phyloP scores from a whole-genome alignment of 2,888 invertebrate genomes.

The Rhopalosiphum nymphaeae region DNA sequence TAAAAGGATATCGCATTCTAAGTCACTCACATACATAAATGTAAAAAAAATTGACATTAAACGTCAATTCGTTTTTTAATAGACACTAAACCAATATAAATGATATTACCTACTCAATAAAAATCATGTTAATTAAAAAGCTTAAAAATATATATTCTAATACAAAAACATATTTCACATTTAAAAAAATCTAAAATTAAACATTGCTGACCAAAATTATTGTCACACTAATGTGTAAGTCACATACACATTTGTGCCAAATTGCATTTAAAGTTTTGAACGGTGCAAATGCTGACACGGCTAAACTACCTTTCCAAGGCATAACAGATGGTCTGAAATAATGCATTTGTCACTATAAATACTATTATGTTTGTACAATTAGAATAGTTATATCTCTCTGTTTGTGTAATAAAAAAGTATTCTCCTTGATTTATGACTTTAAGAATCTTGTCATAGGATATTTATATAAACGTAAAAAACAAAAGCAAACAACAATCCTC shows the following conservation, averaged over 20 bases:
- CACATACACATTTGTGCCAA: not conserved
- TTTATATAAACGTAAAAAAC: constrained; percentile 20
- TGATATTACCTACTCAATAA: not conserved
- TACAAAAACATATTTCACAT: not conserved
- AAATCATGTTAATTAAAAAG: not conserved
- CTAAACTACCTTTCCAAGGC: constrained; percentile 19
- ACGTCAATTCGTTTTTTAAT: not conserved
- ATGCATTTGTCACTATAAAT: constrained; percentile 53
- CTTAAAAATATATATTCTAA: not conserved
- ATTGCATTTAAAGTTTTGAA: constrained; percentile 33
- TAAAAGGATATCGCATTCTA: not conserved
- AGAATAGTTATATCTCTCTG: constrained; percentile 21
- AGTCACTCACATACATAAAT: not conserved
- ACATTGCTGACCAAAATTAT: not conserved
- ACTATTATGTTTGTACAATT: constrained; percentile 53
- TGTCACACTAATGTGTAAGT: not conserved
- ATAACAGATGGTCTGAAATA: constrained; percentile 53
- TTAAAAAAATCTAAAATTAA: not conserved
- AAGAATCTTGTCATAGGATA: not conserved
- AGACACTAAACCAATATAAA: not conserved
- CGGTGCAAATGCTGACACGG: constrained; percentile 26
- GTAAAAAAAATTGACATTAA: not conserved
- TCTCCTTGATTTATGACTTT: constrained; percentile 41
- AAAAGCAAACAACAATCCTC: not conserved
- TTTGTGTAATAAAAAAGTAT: constrained; percentile 12